Evolutionary conservation across 2,797 vertebrate genomes (phyloP).

Genomic region (Mionectes olivaceus): DNA sequence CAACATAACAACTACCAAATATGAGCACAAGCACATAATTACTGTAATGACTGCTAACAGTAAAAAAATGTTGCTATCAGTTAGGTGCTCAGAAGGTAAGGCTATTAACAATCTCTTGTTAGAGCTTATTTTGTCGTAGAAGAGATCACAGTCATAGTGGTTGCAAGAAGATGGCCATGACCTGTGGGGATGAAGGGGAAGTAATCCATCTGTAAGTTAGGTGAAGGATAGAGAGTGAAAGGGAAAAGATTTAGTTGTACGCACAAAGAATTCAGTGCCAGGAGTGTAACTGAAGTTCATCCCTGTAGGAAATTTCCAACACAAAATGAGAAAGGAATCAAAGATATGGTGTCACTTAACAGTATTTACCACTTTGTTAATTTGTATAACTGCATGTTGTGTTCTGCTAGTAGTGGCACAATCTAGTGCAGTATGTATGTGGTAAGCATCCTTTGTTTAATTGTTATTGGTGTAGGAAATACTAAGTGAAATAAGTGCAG

Average conservation of each 20-base stretch:
- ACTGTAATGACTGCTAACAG: background rate
- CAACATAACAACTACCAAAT: background rate
- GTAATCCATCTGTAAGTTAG: background rate
- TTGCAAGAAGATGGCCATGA: constrained; percentile 2
- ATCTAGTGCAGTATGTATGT: background rate
- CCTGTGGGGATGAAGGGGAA: background rate
- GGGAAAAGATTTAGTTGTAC: background rate
- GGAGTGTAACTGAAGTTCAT: background rate
- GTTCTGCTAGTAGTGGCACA: background rate
- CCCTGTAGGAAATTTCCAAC: background rate
- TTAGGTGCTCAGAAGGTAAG: background rate
- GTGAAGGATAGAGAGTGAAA: background rate
- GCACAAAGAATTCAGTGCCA: background rate
- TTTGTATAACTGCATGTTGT: background rate
- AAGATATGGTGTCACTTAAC: background rate
- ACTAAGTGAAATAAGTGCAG: background rate
- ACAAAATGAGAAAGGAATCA: background rate
- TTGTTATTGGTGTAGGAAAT: background rate
- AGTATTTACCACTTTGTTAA: background rate
- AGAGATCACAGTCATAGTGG: background rate
- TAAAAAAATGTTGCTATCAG: background rate
- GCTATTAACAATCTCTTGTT: background rate
- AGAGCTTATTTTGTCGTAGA: background rate
- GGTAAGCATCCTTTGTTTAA: background rate
- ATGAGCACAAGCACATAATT: background rate